Evolutionary conservation across 1,140 invertebrate species (phyloP).

Genomic region (Drosophila suzukii): DNA sequence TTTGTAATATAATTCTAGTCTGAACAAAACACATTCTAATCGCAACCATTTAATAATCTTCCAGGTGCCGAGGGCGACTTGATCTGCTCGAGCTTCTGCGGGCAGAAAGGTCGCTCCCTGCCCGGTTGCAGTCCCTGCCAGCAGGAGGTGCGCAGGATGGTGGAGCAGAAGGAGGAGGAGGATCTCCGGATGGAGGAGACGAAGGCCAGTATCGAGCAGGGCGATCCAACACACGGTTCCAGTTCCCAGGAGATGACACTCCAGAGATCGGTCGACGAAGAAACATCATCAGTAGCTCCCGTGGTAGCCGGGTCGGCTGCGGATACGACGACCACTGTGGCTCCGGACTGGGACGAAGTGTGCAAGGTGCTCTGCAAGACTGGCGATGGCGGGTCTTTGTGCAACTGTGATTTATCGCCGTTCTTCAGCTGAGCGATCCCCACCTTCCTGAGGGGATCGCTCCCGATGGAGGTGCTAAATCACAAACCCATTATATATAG

Average conservation of each 20-base stretch:
- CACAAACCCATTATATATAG: slow-evolving; percentile 60
- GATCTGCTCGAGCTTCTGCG: slow-evolving; percentile 69
- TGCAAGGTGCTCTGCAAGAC: slow-evolving; percentile 85
- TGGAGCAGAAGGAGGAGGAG: slow-evolving; percentile 1
- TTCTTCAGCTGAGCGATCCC: slow-evolving; percentile 63
- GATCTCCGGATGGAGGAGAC: slow-evolving; percentile 4
- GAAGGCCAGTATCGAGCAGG: slow-evolving; percentile 54
- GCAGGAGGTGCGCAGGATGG: slow-evolving; percentile 40
- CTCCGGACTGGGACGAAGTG: slow-evolving; percentile 85
- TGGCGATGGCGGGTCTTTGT: slow-evolving; percentile 86
- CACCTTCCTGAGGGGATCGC: slow-evolving; percentile 15
- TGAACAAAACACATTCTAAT: background rate
- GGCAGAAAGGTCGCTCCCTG: slow-evolving; percentile 50
- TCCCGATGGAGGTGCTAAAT: slow-evolving; percentile 53
- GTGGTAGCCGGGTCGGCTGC: slow-evolving; percentile 7
- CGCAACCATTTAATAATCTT: background rate
- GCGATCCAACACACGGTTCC: slow-evolving; percentile 61
- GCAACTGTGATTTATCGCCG: slow-evolving; percentile 86
- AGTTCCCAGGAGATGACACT: background rate
- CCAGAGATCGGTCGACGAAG: background rate
- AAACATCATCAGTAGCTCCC: background rate
- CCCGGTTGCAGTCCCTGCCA: slow-evolving; percentile 73
- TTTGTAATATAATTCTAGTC: no score
- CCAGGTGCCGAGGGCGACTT: slow-evolving; percentile 32
- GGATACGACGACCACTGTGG: slow-evolving; percentile 10